These are phyloP conservation scores for Anhinga anhinga DNA, from an alignment of 2,113 vertebrate genomes.

Conservation along the genomic window DNA sequence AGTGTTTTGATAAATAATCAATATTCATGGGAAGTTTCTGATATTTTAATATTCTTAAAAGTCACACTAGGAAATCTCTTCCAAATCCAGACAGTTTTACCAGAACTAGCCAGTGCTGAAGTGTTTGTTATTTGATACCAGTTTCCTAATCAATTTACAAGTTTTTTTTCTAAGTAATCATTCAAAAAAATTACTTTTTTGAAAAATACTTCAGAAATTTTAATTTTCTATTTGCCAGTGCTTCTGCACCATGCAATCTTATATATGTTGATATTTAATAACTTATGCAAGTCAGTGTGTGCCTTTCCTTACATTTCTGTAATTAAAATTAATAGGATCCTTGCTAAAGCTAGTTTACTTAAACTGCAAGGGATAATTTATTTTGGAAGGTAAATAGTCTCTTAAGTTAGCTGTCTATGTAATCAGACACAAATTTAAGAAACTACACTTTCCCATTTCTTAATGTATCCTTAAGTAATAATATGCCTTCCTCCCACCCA, in stretches of 20 bases:
- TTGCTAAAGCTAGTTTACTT: background rate
- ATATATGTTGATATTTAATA: background rate
- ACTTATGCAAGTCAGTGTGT: accelerated
- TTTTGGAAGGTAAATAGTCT: background rate
- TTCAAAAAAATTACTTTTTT: background rate
- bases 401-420: background rate
- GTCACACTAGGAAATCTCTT: slow-evolving; percentile 21
- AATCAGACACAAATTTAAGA: background rate
- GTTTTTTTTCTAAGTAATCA: background rate
- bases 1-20: background rate
- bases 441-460: background rate
- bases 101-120: background rate
- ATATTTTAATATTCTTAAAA: slow-evolving; percentile 3
- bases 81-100: background rate
- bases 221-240: background rate
- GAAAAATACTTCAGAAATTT: background rate
- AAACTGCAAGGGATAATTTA: background rate
- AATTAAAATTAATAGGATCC: background rate
- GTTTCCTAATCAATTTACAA: background rate
- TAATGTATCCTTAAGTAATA: background rate
- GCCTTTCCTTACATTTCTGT: background rate
- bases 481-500: background rate
- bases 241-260: background rate
- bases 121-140: background rate
- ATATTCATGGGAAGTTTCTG: background rate